Percentiles rank a stretch among this genome's conserved stretches.
phyloP scores from a whole-genome alignment of 2,888 invertebrate genomes.

The Therioaphis trifolii region DNA sequence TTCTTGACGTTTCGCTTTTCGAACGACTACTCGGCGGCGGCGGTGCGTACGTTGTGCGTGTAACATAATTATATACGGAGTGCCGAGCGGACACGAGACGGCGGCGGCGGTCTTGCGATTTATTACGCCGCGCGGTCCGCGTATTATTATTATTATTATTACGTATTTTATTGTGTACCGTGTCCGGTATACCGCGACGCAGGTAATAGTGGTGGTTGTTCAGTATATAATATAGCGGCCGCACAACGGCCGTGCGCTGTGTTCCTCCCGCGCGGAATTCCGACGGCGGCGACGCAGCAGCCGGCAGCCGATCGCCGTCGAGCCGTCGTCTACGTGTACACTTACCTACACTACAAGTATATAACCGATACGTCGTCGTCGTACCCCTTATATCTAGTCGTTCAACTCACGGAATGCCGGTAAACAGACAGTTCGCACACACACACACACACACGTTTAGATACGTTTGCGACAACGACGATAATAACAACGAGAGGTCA shows the following conservation, averaged over 20 bases:
- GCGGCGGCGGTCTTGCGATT: slow-evolving; percentile 6
- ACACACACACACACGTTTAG: neutral
- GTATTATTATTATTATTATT: no score
- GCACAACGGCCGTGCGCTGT: no score
- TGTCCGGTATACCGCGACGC: no score
- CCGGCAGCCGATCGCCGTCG: no score
- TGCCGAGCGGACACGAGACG: neutral
- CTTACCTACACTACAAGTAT: no score
- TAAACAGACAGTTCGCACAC: slow-evolving; percentile 34
- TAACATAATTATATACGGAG: neutral
- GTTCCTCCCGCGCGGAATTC: slow-evolving; percentile 39
- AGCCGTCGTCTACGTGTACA: no score
- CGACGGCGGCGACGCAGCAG: slow-evolving; percentile 23
- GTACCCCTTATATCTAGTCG: slow-evolving; percentile 18
- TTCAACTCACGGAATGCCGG: slow-evolving; percentile 36
- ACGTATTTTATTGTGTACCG: neutral
- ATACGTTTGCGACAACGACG: slow-evolving; percentile 10
- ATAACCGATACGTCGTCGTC: no score
- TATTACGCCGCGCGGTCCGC: slow-evolving; percentile 10
- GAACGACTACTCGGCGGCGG: neutral
- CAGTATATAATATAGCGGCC: no score
- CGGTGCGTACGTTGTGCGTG: neutral
- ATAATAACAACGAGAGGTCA: slow-evolving; percentile 33
- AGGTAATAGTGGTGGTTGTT: no score
- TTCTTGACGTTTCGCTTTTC: slow-evolving; percentile 5